Evolutionary conservation across 2,797 vertebrate genomes (phyloP), one percentile per base, ranked within the genome.

Genomic region (Adrianichthys oophorus): DNA sequence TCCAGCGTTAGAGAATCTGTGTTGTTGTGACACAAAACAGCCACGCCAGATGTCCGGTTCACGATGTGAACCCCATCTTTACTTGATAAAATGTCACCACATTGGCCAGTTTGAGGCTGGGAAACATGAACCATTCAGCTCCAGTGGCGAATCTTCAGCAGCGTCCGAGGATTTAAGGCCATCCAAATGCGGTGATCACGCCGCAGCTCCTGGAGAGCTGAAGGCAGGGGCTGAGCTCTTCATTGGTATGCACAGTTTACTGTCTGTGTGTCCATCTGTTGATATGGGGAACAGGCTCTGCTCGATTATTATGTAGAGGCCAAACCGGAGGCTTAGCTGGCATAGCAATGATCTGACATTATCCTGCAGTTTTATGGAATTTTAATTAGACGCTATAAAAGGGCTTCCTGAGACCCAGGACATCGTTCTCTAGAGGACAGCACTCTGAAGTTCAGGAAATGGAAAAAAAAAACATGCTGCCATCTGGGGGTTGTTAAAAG

Each of bases 201-300:
- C 75, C 5, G 23, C 74, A 48, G 70, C 72, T 85, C 78, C 76
- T 84, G 59, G 59, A 79, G 82, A 83, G 74, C 56, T 70, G 68
- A 80, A 59, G 63, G 78, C 64, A 68, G 71, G 86, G 74, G 76
- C 69, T 68, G 77, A 87, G 82, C 73, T 74, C 76, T 79, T 80
- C 75, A 83, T 86, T 81, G 72, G 72, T 88, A 79, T 80, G 80
- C 71, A 24, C 72, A 82, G 83, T 90, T 84, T 87, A 77, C 66
- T 73, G 84, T 82, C 78, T 84, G 80, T 83, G 78, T 80, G 76
- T 87, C 80, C 83, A 83, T 90, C 85, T 90, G 87, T 68, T 79
- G 71, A 74, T 76, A 56, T 52, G 73, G 64, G 54, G 74, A 85
- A 82, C 65, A 80, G 80, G 82, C 61, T 50, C 59, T 51, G 71